Conservation (phyloP, 2,113 vertebrate species). For the Callocephalon fimbriatum region DNA sequence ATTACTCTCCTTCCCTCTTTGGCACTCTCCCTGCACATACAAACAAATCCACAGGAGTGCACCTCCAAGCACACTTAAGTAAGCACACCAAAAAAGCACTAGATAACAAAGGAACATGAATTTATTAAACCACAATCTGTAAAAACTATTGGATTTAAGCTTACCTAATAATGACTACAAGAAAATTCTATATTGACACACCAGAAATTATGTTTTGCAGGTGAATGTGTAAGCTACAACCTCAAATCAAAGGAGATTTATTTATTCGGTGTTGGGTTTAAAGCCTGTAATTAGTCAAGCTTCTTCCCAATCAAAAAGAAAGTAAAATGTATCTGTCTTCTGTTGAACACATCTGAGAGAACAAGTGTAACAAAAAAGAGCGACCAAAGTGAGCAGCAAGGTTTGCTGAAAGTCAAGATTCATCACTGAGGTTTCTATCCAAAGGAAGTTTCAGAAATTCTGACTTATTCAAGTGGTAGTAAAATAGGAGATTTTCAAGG, state of each 20-base stretch:
- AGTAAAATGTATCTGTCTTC: neutral
- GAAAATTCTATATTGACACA: neutral
- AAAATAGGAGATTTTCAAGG: neutral
- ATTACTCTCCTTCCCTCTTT: neutral
- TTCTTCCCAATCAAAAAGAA: neutral
- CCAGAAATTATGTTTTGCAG: neutral
- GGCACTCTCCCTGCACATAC: neutral
- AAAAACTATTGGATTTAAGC: neutral
- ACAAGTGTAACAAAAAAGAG: neutral
- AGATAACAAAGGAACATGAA: neutral
- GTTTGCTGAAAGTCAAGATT: neutral
- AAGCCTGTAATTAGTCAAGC: neutral
- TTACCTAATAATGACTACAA: neutral
- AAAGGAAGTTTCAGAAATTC: neutral
- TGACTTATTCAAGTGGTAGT: neutral
- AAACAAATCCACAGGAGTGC: neutral
- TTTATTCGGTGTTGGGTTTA: neutral
- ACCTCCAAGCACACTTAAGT: neutral
- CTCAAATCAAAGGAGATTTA: neutral
- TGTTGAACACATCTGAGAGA: neutral
- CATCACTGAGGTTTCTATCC: neutral
- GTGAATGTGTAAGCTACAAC: neutral
- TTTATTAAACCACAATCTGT: neutral
- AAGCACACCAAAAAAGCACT: neutral
- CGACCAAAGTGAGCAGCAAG: neutral